Evolutionary conservation across 2,113 vertebrate genomes (phyloP).

Genomic region (Urocolius indicus): DNA sequence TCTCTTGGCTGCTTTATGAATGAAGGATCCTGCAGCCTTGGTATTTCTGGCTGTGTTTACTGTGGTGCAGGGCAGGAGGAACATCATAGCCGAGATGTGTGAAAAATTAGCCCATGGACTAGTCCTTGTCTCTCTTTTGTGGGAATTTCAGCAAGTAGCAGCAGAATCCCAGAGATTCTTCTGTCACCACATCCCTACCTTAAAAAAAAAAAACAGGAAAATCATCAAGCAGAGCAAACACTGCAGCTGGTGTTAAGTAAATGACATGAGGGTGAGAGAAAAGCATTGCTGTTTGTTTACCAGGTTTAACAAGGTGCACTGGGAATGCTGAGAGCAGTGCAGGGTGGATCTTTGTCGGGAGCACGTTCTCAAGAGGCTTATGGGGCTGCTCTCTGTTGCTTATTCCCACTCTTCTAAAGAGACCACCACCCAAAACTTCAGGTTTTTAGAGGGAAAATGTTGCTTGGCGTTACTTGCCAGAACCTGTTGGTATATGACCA

Average conservation of each 20-base stretch:
- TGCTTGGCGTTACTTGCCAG: not conserved
- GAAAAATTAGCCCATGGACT: not conserved
- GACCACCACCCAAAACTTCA: not conserved
- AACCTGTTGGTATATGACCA: not conserved
- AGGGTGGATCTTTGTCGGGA: not conserved
- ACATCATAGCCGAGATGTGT: not conserved
- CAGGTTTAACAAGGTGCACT: not conserved
- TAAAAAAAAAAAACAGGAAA: not conserved
- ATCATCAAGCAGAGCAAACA: not conserved
- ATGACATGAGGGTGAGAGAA: not conserved
- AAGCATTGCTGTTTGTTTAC: not conserved
- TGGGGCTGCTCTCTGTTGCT: not conserved
- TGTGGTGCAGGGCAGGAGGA: not conserved
- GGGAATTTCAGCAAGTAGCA: not conserved
- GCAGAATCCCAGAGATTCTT: not conserved
- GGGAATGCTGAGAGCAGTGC: not conserved
- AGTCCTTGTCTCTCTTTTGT: not conserved
- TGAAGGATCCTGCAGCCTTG: too few relatives aligned
- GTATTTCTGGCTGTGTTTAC: rapidly evolving
- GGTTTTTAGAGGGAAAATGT: not conserved
- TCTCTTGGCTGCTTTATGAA: not conserved
- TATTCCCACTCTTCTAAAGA: not conserved
- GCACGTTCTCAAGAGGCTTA: rapidly evolving
- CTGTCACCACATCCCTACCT: not conserved
- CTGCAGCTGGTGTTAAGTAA: not conserved